phyloP scores from a whole-genome alignment of 2,113 vertebrate genomes.

The Etia nguti region DNA sequence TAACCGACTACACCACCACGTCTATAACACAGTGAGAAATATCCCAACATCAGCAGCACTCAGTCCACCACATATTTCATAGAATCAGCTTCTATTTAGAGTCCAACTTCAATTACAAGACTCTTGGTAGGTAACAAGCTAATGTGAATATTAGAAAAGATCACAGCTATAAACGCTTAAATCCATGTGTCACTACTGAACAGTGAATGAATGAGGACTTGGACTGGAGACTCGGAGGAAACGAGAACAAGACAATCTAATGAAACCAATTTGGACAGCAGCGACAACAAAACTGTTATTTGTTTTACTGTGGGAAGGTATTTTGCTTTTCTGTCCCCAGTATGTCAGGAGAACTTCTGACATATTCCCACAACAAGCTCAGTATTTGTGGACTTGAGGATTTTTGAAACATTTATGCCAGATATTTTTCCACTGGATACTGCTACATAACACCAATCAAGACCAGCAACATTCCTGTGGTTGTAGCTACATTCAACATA shows the following conservation, averaged over 20 bases:
- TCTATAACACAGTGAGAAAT: neutral
- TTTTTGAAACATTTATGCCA: constrained; percentile 31
- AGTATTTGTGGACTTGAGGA: constrained; percentile 42
- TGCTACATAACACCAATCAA: constrained; percentile 35
- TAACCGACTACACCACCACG: neutral
- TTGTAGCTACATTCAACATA: constrained; percentile 26
- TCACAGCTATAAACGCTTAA: neutral
- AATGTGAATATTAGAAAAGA: neutral
- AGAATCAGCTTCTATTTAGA: neutral
- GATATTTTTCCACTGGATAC: constrained; percentile 44
- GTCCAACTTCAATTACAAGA: neutral
- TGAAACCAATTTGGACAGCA: neutral
- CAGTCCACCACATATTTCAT: neutral
- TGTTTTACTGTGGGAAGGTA: neutral
- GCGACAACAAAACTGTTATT: neutral
- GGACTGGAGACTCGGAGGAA: neutral
- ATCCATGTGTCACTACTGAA: neutral
- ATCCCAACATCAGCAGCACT: neutral
- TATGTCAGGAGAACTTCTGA: constrained; percentile 13
- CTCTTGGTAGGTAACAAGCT: neutral
- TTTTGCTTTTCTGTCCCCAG: neutral
- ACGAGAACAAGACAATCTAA: neutral
- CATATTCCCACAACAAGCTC: constrained; percentile 6
- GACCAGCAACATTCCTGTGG: constrained; percentile 47
- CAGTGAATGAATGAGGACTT: neutral